These are phyloP conservation scores for Myotis davidii DNA, from an alignment of 2,113 vertebrate species.

Conservation along the genomic window DNA sequence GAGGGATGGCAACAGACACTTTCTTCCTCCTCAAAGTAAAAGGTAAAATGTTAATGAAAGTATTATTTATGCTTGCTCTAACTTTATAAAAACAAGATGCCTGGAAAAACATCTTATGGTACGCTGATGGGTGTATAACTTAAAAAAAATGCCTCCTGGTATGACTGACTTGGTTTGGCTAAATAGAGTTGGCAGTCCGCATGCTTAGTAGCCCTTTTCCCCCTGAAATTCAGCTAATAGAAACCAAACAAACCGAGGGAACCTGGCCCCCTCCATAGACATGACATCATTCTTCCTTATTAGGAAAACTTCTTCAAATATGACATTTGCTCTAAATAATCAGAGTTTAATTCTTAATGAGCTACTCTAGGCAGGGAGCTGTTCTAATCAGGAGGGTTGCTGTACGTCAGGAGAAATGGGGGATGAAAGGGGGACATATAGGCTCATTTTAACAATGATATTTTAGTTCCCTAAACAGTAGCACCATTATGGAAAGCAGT, in stretches of 20 bases:
- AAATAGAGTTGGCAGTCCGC: constrained; percentile 85
- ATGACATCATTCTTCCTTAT: constrained; percentile 91
- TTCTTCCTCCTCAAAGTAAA: neutral
- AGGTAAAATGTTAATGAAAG: constrained; percentile 19
- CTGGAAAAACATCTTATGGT: constrained; percentile 72
- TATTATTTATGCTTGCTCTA: constrained; percentile 51
- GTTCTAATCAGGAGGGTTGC: neutral
- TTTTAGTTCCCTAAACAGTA: neutral
- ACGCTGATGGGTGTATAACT: constrained; percentile 75
- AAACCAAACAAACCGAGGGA: constrained; percentile 83
- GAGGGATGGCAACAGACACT: neutral
- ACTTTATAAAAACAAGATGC: constrained; percentile 74
- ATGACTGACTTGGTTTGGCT: constrained; percentile 82
- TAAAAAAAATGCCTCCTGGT: constrained; percentile 73
- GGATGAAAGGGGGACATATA: accelerated
- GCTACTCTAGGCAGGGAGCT: neutral
- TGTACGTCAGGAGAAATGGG: neutral
- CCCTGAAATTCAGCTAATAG: constrained; percentile 86
- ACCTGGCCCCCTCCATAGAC: constrained; percentile 81
- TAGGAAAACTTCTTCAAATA: constrained; percentile 87
- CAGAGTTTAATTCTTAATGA: constrained; percentile 76
- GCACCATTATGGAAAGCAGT: neutral
- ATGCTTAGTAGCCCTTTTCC: constrained; percentile 77
- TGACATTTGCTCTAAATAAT: constrained; percentile 81
- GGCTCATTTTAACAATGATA: neutral